Percentiles rank a stretch among this genome's conserved stretches.
phyloP scores from a whole-genome alignment of 2,797 vertebrate genomes.

The Fringilla coelebs region DNA sequence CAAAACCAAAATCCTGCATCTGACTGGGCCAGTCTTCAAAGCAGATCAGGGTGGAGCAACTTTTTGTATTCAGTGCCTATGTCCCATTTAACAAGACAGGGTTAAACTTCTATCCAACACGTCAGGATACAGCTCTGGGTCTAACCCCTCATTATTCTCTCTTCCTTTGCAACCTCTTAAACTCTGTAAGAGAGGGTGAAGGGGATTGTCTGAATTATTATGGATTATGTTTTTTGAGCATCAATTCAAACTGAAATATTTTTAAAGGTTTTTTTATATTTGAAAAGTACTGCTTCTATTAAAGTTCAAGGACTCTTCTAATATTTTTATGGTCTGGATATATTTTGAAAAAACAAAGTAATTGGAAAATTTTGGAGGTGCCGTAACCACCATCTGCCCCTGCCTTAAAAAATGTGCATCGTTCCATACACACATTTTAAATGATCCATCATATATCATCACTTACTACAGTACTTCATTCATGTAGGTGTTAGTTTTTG shows the following conservation, averaged over 20 bases:
- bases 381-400: conserved; percentile 31
- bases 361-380: conserved; percentile 54
- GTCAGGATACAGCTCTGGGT: background rate
- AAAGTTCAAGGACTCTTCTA: background rate
- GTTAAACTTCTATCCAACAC: background rate
- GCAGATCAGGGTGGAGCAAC: background rate
- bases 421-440: conserved; percentile 34
- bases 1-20: background rate
- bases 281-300: background rate
- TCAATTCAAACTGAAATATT: background rate
- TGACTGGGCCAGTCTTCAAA: background rate
- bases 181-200: background rate
- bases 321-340: conserved; percentile 34
- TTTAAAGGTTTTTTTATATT: background rate
- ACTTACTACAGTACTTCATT: conserved; percentile 64
- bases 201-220: background rate
- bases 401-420: conserved; percentile 41
- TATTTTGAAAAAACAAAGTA: conserved; percentile 54
- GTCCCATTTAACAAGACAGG: background rate
- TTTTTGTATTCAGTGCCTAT: background rate
- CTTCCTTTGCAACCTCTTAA: background rate
- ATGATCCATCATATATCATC: conserved; percentile 62
- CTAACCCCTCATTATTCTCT: background rate
- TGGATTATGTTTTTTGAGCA: background rate
- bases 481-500: conserved; percentile 59